phyloP scores from a whole-genome alignment of 2,797 vertebrate genomes.

The Anomalospiza imberbis region DNA sequence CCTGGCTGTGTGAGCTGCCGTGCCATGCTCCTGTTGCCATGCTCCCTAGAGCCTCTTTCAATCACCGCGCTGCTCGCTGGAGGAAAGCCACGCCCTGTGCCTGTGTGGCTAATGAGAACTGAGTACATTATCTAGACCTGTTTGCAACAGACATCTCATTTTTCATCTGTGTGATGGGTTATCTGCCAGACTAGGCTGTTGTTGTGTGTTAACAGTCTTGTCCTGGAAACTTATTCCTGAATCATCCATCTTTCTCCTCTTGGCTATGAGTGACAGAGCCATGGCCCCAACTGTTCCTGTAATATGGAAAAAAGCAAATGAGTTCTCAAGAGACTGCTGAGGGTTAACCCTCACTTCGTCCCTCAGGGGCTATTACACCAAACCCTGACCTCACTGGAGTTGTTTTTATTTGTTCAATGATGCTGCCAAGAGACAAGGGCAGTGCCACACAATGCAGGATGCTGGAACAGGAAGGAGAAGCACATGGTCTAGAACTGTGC shows the following conservation, averaged over 20 bases:
- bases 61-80: accelerated
- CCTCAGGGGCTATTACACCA: background rate
- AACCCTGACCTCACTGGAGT: background rate
- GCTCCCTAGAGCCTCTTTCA: background rate
- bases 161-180: background rate
- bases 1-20: background rate
- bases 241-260: background rate
- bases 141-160: background rate
- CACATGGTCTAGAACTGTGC: background rate
- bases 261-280: background rate
- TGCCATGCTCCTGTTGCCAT: accelerated
- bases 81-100: background rate
- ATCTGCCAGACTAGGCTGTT: background rate
- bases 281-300: background rate
- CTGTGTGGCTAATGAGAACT: accelerated
- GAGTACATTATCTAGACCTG: background rate
- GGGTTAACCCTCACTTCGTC: background rate
- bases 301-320: background rate
- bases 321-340: background rate
- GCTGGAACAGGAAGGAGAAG: background rate
- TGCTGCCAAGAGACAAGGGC: background rate
- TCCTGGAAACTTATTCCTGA: background rate
- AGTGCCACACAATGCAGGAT: background rate
- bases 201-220: background rate
- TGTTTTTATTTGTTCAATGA: slow-evolving; percentile 8